Conservation (phyloP, 2,888 invertebrate genomes). For the Luperina testacea region DNA sequence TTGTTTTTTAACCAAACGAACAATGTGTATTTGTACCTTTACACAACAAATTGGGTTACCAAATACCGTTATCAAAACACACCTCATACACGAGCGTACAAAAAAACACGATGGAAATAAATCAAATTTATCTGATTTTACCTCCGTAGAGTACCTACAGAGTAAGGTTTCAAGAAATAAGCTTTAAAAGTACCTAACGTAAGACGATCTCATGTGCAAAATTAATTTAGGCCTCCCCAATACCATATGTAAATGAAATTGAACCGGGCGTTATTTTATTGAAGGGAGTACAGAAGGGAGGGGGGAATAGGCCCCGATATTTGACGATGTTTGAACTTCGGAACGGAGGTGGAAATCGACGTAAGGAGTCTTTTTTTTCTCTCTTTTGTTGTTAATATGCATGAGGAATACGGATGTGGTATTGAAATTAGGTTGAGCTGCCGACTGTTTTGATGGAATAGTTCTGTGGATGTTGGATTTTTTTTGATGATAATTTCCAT, state of each 20-base stretch:
- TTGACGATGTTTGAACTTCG: constrained; percentile 72
- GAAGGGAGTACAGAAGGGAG: constrained; percentile 49
- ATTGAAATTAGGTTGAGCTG: constrained; percentile 58
- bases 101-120: constrained; percentile 62
- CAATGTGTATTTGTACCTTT: background rate
- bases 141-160: constrained; percentile 35
- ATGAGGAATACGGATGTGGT: constrained; percentile 54
- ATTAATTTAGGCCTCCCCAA: constrained; percentile 78
- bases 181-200: constrained; percentile 72
- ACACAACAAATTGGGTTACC: constrained; percentile 39
- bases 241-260: constrained; percentile 83
- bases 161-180: constrained; percentile 71
- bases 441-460: constrained; percentile 45
- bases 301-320: constrained; percentile 58
- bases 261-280: constrained; percentile 74
- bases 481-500: background rate
- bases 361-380: constrained; percentile 61
- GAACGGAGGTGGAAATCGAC: constrained; percentile 67
- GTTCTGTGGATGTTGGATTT: constrained; percentile 17
- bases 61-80: constrained; percentile 50
- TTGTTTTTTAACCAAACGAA: background rate
- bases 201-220: constrained; percentile 74
- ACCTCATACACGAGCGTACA: constrained; percentile 43
- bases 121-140: constrained; percentile 67
- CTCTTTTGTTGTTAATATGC: constrained; percentile 69